phyloP scores from a whole-genome alignment of 2,888 invertebrate species.

The Melanostoma scalare region DNA sequence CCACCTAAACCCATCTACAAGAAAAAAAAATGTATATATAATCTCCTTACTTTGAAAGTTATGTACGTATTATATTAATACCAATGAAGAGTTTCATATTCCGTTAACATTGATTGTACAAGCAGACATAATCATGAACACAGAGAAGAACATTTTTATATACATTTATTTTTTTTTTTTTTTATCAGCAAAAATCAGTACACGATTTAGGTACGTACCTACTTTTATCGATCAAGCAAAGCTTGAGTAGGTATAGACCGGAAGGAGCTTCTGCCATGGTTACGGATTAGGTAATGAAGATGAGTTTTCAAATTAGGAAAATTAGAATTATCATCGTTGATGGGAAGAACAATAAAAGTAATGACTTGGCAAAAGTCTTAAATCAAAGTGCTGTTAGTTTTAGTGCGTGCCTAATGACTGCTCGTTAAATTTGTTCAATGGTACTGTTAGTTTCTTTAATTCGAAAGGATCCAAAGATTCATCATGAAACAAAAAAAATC shows the following conservation, averaged over 20 bases:
- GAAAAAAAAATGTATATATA: too few species aligned
- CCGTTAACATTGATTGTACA: too few species aligned
- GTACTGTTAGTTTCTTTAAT: too few species aligned
- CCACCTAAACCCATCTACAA: too few species aligned
- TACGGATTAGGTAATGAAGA: slow-evolving; percentile 27
- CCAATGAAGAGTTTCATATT: too few species aligned
- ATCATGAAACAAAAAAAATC: too few species aligned
- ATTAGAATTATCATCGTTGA: slow-evolving; percentile 34
- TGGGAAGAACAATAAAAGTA: slow-evolving; percentile 11
- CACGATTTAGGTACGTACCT: background rate
- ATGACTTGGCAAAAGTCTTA: slow-evolving; percentile 10
- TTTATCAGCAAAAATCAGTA: background rate
- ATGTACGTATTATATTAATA: too few species aligned
- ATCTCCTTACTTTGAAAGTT: too few species aligned
- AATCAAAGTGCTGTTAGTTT: background rate
- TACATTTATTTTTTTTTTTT: background rate
- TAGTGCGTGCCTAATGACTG: background rate
- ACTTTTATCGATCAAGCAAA: slow-evolving; percentile 5
- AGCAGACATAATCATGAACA: background rate
- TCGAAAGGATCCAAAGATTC: too few species aligned
- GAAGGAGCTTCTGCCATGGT: slow-evolving; percentile 8
- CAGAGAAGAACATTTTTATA: background rate
- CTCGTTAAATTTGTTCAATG: too few species aligned
- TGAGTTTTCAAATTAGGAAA: slow-evolving; percentile 38
- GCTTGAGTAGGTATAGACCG: background rate